A percentile compares a stretch with the other conserved stretches of the same genome.
These are phyloP conservation scores for Phoeniculus purpureus DNA, from an alignment of 2,797 vertebrate genomes.

Conservation along the genomic window DNA sequence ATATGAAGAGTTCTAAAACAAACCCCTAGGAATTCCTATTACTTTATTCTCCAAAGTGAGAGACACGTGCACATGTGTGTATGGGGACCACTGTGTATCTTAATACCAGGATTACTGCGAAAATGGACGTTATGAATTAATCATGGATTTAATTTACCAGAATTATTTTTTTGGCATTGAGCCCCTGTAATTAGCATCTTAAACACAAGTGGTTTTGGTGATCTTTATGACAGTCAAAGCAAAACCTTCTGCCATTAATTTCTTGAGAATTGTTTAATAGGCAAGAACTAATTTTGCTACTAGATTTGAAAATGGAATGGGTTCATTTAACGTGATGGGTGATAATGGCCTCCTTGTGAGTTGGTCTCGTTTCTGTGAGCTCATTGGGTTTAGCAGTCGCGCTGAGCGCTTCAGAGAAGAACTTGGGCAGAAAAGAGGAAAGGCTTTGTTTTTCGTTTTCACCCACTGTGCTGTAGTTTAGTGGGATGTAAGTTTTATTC, in stretches of 20 bases:
- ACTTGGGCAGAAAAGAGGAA: background rate
- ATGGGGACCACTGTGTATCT: constrained; percentile 52
- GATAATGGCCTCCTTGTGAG: constrained; percentile 21
- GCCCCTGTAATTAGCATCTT: constrained; percentile 55
- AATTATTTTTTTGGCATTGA: constrained; percentile 71
- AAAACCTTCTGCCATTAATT: constrained; percentile 65
- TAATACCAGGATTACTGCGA: constrained; percentile 76
- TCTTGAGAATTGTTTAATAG: constrained; percentile 57
- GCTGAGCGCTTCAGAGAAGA: background rate
- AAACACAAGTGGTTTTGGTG: constrained; percentile 46
- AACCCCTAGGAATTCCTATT: constrained; percentile 3
- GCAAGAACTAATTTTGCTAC: constrained; percentile 56
- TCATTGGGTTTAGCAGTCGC: background rate
- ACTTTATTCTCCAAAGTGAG: constrained; percentile 46
- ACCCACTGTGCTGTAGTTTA: background rate
- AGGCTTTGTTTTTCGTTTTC: background rate
- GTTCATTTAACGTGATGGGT: constrained; percentile 42
- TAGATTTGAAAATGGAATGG: constrained; percentile 56
- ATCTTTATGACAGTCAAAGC: constrained; percentile 59
- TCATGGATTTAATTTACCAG: constrained; percentile 74
- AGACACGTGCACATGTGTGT: background rate
- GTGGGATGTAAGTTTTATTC: background rate
- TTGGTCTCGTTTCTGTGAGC: constrained; percentile 3
- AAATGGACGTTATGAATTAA: constrained; percentile 75
- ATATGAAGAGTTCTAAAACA: constrained; percentile 11